These are phyloP conservation scores for Sterna hirundo DNA, from an alignment of 2,113 vertebrate genomes.

Conservation along the genomic window DNA sequence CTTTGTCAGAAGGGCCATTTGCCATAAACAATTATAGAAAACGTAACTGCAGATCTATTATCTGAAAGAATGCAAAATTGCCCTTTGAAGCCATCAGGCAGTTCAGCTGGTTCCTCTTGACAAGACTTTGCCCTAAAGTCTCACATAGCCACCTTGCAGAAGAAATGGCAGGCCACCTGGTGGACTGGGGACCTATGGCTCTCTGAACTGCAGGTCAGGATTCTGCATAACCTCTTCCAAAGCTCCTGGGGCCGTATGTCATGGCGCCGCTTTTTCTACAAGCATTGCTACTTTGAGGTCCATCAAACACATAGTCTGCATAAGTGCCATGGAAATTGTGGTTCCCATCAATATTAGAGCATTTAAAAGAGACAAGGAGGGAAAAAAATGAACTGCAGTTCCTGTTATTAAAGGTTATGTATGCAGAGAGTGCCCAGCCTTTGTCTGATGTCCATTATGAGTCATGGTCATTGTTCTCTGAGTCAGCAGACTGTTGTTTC, in stretches of 20 bases:
- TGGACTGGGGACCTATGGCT: neutral
- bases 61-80: neutral
- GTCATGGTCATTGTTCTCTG: conserved; percentile 1
- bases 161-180: neutral
- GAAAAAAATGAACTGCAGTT: neutral
- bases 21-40: neutral
- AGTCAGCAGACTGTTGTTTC: conserved; percentile 12
- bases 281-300: neutral
- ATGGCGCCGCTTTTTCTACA: neutral
- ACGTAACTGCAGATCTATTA: neutral
- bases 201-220: neutral
- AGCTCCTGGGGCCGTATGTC: neutral
- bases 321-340: neutral
- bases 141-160: neutral
- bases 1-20: neutral
- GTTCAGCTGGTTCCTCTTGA: neutral
- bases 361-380: neutral
- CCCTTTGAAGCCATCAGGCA: neutral
- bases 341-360: neutral
- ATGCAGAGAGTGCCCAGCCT: neutral
- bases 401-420: neutral
- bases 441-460: neutral
- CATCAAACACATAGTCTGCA: neutral
- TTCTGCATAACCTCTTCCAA: neutral
- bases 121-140: neutral